Evolutionary conservation across 2,888 invertebrate genomes (phyloP).

Genomic region (Drosophila monieri): DNA sequence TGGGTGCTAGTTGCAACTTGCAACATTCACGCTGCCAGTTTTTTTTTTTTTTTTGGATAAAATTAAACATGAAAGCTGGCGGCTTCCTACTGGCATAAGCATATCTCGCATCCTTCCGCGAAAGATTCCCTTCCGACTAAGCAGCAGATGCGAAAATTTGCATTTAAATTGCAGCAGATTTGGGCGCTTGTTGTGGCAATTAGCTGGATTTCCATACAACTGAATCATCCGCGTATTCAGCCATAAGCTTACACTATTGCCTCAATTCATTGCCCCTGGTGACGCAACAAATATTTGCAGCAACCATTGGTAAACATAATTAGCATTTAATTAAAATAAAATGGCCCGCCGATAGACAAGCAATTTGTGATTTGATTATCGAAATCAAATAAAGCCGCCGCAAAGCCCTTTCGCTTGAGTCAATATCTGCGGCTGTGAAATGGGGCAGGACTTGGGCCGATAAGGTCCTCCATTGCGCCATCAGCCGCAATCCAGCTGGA

Average conservation of each 20-base stretch:
- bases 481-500: constrained; percentile 34
- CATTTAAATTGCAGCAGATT: constrained; percentile 67
- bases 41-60: constrained; percentile 42
- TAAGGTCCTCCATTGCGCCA: constrained; percentile 8
- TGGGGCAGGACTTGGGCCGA: constrained; percentile 20
- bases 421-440: constrained; percentile 37
- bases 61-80: constrained; percentile 51
- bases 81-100: constrained; percentile 32
- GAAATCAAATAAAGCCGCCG: constrained; percentile 69
- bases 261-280: constrained; percentile 9
- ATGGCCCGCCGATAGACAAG: constrained; percentile 65
- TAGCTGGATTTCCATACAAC: constrained; percentile 35
- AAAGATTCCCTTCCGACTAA: constrained; percentile 31
- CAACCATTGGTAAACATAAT: constrained; percentile 67
- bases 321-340: constrained; percentile 78
- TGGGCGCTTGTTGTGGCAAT: constrained; percentile 47
- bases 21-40: constrained; percentile 26
- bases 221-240: constrained; percentile 6
- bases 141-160: constrained; percentile 61
- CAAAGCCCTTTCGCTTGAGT: constrained; percentile 47
- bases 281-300: constrained; percentile 63
- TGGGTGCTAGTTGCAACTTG: constrained; percentile 27
- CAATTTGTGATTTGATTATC: constrained; percentile 74
- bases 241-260: constrained; percentile 9
- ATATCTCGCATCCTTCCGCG: constrained; percentile 40